These are phyloP conservation scores for Zaprionus obscuricornis DNA, from an alignment of 2,888 invertebrate genomes.

Conservation along the genomic window DNA sequence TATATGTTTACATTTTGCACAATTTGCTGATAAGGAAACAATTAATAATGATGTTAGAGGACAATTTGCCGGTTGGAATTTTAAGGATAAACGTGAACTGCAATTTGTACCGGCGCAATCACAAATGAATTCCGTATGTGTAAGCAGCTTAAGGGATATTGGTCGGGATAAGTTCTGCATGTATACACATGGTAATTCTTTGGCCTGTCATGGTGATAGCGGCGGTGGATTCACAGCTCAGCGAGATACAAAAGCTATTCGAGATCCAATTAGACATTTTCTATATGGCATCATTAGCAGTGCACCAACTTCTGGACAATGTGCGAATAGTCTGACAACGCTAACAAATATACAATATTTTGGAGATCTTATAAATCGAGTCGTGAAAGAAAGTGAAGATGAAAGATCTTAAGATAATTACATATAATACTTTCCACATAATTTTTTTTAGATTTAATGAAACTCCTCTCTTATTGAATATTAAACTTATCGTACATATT, in stretches of 20 bases:
- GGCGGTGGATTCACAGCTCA: constrained; percentile 63
- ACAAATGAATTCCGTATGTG: constrained; percentile 42
- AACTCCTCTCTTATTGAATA: too few relatives aligned
- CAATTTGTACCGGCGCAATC: constrained; percentile 64
- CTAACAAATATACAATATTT: constrained; percentile 65
- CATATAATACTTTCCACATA: background rate
- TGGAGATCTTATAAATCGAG: constrained; percentile 33
- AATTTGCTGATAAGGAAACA: constrained; percentile 46
- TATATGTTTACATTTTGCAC: constrained; percentile 49
- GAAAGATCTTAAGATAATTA: constrained; percentile 27
- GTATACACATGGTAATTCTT: constrained; percentile 53
- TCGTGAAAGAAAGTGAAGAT: constrained; percentile 19
- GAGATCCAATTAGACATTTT: constrained; percentile 30
- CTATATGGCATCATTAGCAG: constrained; percentile 63
- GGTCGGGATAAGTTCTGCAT: constrained; percentile 61
- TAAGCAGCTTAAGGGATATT: constrained; percentile 41
- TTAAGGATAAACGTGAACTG: constrained; percentile 47
- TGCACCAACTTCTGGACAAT: constrained; percentile 65
- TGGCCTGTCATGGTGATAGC: constrained; percentile 66
- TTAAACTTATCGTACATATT: too few relatives aligned
- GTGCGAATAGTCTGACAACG: constrained; percentile 57
- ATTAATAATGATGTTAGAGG: constrained; percentile 50
- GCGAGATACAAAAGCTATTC: constrained; percentile 5
- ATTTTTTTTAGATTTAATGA: too few relatives aligned
- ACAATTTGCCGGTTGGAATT: constrained; percentile 63